phyloP scores from a whole-genome alignment of 2,888 invertebrate genomes.

The Nymphalis urticae region DNA sequence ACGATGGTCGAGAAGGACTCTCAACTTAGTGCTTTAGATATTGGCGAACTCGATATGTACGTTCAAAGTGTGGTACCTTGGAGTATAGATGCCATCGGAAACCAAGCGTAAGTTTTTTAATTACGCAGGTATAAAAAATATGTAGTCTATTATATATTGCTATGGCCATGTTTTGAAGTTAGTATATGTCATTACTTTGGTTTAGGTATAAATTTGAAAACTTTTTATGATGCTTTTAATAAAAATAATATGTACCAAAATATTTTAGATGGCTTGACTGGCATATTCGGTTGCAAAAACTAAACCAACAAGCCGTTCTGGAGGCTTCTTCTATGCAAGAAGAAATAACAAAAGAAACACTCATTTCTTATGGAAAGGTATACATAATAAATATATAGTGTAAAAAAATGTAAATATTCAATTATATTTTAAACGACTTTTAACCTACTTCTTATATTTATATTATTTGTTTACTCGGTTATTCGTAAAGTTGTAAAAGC shows the following conservation, averaged over 20 bases:
- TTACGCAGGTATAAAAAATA: too few relatives aligned
- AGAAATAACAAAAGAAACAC: conserved; percentile 91
- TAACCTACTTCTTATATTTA: too few relatives aligned
- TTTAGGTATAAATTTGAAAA: too few relatives aligned
- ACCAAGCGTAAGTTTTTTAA: conserved; percentile 60
- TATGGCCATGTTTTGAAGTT: too few relatives aligned
- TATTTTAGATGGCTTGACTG: conserved; percentile 87
- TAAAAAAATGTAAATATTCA: background rate
- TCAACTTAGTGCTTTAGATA: conserved; percentile 79
- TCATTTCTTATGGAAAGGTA: conserved; percentile 89
- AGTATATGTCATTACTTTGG: too few relatives aligned
- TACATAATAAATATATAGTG: background rate
- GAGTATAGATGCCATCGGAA: conserved; percentile 85
- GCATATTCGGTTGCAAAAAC: conserved; percentile 90
- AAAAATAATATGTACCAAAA: background rate
- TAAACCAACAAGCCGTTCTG: conserved; percentile 93
- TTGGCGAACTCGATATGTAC: conserved; percentile 88
- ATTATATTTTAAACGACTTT: too few relatives aligned
- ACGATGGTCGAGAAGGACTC: conserved; percentile 77
- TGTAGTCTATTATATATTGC: too few relatives aligned
- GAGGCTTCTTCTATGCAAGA: conserved; percentile 90
- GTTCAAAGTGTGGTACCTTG: conserved; percentile 86
- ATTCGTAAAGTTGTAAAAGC: too few relatives aligned
- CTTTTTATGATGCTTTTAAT: too few relatives aligned
- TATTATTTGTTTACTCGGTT: too few relatives aligned